Evolutionary conservation across 1,140 invertebrate species (phyloP).

Genomic region (Metaphire vulgaris): DNA sequence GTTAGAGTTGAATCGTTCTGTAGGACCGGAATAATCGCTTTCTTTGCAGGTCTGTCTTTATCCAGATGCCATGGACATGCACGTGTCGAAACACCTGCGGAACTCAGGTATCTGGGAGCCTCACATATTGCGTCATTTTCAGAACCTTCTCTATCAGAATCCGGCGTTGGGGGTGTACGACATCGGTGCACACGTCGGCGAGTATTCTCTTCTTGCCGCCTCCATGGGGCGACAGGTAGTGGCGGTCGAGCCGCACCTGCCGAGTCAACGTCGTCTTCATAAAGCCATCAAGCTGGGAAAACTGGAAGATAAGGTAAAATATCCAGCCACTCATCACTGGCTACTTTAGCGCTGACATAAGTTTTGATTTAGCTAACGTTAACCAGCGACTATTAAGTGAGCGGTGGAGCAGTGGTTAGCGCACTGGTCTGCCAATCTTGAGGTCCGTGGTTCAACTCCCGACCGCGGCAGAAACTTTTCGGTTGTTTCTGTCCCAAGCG

Average conservation of each 20-base stretch:
- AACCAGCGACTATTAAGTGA: not conserved
- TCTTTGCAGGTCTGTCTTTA: conserved; percentile 24
- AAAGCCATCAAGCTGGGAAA: conserved; percentile 30
- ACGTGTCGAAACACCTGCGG: conserved; percentile 26
- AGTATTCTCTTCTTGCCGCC: conserved; percentile 33
- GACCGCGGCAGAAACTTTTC: no score
- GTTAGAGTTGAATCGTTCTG: no score
- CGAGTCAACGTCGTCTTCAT: conserved; percentile 29
- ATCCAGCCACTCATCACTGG: no score
- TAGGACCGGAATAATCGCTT: no score
- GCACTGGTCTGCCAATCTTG: no score
- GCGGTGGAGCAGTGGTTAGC: no score
- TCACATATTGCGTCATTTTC: conserved; percentile 26
- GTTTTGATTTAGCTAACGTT: not conserved
- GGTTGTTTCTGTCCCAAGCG: no score
- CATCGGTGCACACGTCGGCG: conserved; percentile 35
- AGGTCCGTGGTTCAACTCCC: no score
- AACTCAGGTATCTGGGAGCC: conserved; percentile 32
- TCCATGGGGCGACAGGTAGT: conserved; percentile 33
- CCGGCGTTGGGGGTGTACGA: conserved; percentile 31
- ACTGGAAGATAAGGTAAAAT: conserved; percentile 2
- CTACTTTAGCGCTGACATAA: not conserved
- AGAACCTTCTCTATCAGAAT: conserved; percentile 27
- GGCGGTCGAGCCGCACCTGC: conserved; percentile 32
- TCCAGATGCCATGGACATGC: conserved; percentile 21